Conservation (phyloP, 2,888 invertebrate species). For the Ariolimax columbianus region DNA sequence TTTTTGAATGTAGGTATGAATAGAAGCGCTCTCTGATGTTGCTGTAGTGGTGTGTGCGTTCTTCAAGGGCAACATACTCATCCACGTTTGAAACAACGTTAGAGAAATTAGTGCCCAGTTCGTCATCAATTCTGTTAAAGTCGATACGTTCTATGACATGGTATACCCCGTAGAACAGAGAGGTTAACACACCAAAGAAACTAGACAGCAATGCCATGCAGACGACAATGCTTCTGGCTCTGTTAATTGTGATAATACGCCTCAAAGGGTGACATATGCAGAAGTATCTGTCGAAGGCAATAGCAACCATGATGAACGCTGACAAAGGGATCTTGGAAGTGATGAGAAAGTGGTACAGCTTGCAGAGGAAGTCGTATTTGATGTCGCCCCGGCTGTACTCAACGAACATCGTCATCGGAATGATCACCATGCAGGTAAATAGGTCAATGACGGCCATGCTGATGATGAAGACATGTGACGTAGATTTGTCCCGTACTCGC, state of each 20-base stretch:
- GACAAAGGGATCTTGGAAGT: conserved; percentile 73
- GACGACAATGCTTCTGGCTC: conserved; percentile 61
- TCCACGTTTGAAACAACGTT: neutral
- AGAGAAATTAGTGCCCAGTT: conserved; percentile 40
- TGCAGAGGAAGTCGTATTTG: conserved; percentile 67
- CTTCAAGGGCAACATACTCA: neutral
- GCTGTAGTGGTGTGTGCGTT: neutral
- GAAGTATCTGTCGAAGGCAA: conserved; percentile 75
- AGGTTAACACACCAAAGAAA: conserved; percentile 63
- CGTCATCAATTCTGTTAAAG: neutral
- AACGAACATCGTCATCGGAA: conserved; percentile 61
- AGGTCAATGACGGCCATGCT: conserved; percentile 62
- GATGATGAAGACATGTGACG: conserved; percentile 69
- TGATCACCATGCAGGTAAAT: conserved; percentile 61
- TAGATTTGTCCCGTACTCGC: conserved; percentile 65
- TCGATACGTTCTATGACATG: conserved; percentile 41
- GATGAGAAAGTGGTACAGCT: conserved; percentile 71
- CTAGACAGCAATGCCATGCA: conserved; percentile 61
- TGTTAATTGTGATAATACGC: conserved; percentile 58
- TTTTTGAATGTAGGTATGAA: neutral
- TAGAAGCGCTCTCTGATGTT: neutral
- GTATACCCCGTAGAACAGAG: conserved; percentile 65
- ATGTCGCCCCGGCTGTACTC: conserved; percentile 59
- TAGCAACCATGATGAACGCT: conserved; percentile 74
- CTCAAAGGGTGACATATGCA: conserved; percentile 74